Evolutionary conservation across 2,888 invertebrate species (phyloP), one percentile per base, ranked within the genome.

Genomic region (Sicus ferrugineus): DNA sequence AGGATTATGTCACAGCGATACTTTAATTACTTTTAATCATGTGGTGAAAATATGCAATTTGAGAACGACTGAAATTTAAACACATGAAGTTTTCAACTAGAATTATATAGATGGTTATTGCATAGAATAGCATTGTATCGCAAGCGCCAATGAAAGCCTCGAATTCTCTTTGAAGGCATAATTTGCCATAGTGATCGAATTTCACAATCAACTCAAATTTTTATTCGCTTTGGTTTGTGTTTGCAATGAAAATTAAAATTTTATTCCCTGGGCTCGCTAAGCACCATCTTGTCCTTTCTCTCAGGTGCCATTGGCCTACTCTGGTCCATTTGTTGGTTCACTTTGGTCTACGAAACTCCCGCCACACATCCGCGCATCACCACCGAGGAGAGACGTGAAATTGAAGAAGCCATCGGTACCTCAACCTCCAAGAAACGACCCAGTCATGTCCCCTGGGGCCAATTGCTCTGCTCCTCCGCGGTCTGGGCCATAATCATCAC

Each of bases 401-500:
- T 95, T 69, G 90, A 93, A 85, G 89, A 89, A 68, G 89, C 90
- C 1, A 89, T 94, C 73, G 92, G 91, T 5, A 88, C 88, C 62
- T 88, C 90, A 42, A 86, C 87, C 9, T 87, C 87, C 16, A 86
- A 85, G 72, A 89, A 89, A 80, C 88, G 88, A 71, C 89, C 89
- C 69, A 87, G 88, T 79, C 79, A 89, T 48, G 93, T 94, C 0
- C 95, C 95, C 0, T 95, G 94, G 94, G 86, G 84, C 65, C 83
- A 87, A 23, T 86, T 95, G 76, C 82, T 94, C 52, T 87, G 88
- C 1, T 93, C 94, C 0, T 79, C 88, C 0, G 92, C 94, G 0
- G 94, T 95, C 5, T 95, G 94, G 94, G 93, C 94, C 16, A 93
- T 95, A 80, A 89, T 95, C 74, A 84, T 95, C 69, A 93, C 93